Evolutionary conservation across 2,113 vertebrate species (phyloP).

Genomic region (Garra rufa): DNA sequence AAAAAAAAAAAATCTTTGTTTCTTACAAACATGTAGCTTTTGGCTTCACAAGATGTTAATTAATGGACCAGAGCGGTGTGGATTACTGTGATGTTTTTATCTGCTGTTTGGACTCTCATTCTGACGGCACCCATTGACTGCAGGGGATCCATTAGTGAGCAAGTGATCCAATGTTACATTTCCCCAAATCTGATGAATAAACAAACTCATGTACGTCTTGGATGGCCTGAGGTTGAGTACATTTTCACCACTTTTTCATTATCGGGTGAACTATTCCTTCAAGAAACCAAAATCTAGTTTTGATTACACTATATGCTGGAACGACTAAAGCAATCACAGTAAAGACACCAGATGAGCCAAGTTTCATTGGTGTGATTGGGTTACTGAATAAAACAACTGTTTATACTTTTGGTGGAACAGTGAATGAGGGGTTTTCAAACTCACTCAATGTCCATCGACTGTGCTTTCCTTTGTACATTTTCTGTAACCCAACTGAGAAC

Average conservation of each 20-base stretch:
- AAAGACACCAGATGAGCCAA: neutral
- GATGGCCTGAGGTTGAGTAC: too few relatives aligned
- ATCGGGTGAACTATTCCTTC: neutral
- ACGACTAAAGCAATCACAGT: neutral
- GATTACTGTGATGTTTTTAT: neutral
- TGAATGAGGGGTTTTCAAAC: neutral
- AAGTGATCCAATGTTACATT: too few relatives aligned
- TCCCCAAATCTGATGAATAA: too few relatives aligned
- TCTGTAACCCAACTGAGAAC: slow-evolving; percentile 18
- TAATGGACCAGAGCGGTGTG: neutral
- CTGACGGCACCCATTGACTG: too few relatives aligned
- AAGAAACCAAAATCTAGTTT: neutral
- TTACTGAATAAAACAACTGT: neutral
- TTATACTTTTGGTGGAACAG: neutral
- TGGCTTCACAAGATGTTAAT: too few relatives aligned
- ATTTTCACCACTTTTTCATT: too few relatives aligned
- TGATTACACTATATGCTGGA: neutral
- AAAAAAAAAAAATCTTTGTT: too few relatives aligned
- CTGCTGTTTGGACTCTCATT: neutral
- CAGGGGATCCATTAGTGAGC: too few relatives aligned
- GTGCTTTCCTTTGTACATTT: neutral
- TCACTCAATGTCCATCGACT: neutral
- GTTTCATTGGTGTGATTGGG: neutral
- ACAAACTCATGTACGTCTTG: too few relatives aligned
- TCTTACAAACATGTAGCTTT: too few relatives aligned